Base-by-base conservation (phyloP, 30 jellyfish, hydroid and myxozoan species). In the Aurelia sp. region DNA sequence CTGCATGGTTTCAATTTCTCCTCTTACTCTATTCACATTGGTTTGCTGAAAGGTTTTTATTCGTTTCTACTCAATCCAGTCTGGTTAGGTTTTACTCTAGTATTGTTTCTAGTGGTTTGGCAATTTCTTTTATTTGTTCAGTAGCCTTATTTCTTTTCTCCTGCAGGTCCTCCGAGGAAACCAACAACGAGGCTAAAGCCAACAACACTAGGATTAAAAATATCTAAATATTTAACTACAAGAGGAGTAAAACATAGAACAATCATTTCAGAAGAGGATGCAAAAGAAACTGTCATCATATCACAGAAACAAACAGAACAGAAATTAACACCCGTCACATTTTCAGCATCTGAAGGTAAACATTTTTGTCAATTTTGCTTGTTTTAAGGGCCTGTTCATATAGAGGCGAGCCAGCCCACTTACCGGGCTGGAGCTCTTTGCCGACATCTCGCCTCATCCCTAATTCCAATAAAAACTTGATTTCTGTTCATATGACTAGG, bases 151-250 rank as follows among this genome's bases (percentile, higher is more conserved):
- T 21, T 0, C 69, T 59, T 4, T 69, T 6, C 22, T 13, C n/a
- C 35, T 10, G 50, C 70, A 78, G 89, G 89, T 40, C 89, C 79
- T 7, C 89, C 89, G 16, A 62, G 89, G 50, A 62, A 78, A 48
- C 40, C 89, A 62, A 78, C 79, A 19, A 64, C 79, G n/a, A 78
- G 11, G 41, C 44, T n/a, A 20, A 53, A 44, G 48, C 68, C 84
- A 9, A 35, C 50, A 50, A 61, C 89, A 48, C 22, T 81, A 35
- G 23, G 17, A 53, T 1, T 35, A 11, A 78, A 27, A 15, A 41
- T 10, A 0, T 16, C 10, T 22, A 33, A 78, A 41, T 33, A 18
- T 59, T 59, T 35, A 21, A 59, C 69, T 7, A 59, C 23, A 21
- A 8, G 33, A 59, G 13, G 69, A 59, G 33, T 59, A 6, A 59